Percentiles rank a stretch among this genome's conserved stretches.
Evolutionary conservation across 2,888 invertebrate genomes (phyloP).

Genomic region (Callimorpha dominula): DNA sequence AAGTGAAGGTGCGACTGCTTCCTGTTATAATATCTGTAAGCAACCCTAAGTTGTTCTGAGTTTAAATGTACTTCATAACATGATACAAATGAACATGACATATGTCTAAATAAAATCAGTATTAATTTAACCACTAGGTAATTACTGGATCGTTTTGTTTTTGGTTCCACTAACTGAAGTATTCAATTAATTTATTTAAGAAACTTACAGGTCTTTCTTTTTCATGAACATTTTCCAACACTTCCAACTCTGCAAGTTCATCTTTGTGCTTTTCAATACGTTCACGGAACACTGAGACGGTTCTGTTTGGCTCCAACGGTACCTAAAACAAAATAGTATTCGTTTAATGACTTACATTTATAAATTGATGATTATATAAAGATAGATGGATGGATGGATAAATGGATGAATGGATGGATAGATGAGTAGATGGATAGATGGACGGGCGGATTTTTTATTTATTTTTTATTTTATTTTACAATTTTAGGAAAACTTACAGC

Average conservation of each 20-base stretch:
- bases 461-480: too few relatives aligned
- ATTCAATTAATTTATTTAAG: conserved; percentile 1
- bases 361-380: not conserved
- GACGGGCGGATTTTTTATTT: too few relatives aligned
- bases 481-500: too few relatives aligned
- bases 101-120: conserved; percentile 1
- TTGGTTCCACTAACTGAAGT: not conserved
- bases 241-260: conserved; percentile 94
- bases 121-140: not conserved
- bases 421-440: too few relatives aligned
- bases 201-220: conserved; percentile 93
- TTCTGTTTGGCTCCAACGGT: conserved; percentile 93
- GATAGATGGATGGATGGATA: not conserved
- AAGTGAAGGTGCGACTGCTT: not conserved
- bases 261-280: conserved; percentile 96
- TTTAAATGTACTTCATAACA: too few relatives aligned
- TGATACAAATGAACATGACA: too few relatives aligned
- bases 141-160: not conserved
- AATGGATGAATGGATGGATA: not conserved
- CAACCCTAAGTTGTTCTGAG: too few relatives aligned
- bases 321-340: conserved; percentile 76
- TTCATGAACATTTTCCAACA: conserved; percentile 93
- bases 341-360: not conserved
- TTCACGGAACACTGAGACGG: conserved; percentile 97
- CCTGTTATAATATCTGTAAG: too few relatives aligned